These are phyloP conservation scores for Micromesistius poutassou DNA, from an alignment of 2,797 vertebrate genomes.

Conservation along the genomic window DNA sequence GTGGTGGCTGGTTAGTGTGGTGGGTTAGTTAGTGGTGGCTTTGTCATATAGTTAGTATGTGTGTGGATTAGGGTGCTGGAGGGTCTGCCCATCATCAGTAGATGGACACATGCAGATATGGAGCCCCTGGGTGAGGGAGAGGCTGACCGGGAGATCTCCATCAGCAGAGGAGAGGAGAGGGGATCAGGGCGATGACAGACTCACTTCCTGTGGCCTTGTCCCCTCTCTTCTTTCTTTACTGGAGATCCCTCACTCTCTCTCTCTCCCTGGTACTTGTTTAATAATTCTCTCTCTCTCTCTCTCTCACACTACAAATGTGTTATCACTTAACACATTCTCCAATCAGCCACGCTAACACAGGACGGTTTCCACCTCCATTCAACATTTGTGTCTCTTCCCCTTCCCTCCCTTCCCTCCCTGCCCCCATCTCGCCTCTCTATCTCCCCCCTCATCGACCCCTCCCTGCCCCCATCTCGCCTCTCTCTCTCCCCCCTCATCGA, in stretches of 20 bases:
- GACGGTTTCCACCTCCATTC: slow-evolving; percentile 26
- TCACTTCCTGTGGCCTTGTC: slow-evolving; percentile 18
- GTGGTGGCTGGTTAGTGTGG: slow-evolving; percentile 26
- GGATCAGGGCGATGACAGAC: slow-evolving; percentile 28
- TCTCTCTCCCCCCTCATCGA: neutral
- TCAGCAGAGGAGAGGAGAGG: slow-evolving; percentile 35
- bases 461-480: neutral
- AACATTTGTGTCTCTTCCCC: neutral
- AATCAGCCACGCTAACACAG: slow-evolving; percentile 28
- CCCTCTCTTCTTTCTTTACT: slow-evolving; percentile 8
- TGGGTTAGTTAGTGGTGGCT: slow-evolving; percentile 38
- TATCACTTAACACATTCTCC: slow-evolving; percentile 40
- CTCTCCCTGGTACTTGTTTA: no score
- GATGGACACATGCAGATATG: slow-evolving; percentile 31
- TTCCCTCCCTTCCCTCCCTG: neutral
- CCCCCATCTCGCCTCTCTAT: neutral
- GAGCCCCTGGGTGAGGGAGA: slow-evolving; percentile 57
- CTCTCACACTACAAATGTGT: slow-evolving; percentile 34
- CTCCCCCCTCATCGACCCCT: neutral
- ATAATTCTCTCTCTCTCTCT: neutral
- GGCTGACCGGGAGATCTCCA: slow-evolving; percentile 37
- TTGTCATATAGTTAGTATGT: slow-evolving; percentile 47
- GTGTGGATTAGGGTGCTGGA: slow-evolving; percentile 48
- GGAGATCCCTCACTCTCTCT: neutral
- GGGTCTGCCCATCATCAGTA: slow-evolving; percentile 37